Percentiles rank a stretch among this genome's conserved stretches.
Conservation (phyloP, 1,140 invertebrate species). For the Hylyphantes graminicola region DNA sequence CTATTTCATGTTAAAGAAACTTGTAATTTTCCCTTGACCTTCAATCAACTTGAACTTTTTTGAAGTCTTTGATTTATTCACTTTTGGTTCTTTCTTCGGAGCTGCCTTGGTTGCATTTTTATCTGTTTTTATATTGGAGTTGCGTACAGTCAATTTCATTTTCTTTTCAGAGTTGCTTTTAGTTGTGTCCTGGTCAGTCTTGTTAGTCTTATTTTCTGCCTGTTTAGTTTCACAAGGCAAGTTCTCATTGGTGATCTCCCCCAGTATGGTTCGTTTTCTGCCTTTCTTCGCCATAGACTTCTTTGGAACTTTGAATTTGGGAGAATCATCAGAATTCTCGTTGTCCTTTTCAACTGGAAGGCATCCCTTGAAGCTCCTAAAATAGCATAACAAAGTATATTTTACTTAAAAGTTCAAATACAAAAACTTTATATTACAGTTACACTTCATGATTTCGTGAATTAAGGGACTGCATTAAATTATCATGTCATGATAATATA, state of each 20-base stretch:
- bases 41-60: conserved; percentile 40
- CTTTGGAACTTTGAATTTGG: background rate
- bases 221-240: background rate
- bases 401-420: no score
- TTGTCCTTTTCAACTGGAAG: background rate
- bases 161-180: no score
- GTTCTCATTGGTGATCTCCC: conserved; percentile 48
- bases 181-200: no score
- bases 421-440: no score
- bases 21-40: conserved; percentile 45
- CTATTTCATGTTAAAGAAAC: conserved; percentile 18
- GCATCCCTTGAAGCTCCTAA: conserved; percentile 21
- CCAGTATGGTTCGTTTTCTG: conserved; percentile 34
- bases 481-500: no score
- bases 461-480: no score
- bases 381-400: no score
- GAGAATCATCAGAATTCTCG: background rate
- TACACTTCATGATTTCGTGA: no score
- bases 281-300: background rate
- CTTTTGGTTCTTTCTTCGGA: conserved; percentile 1
- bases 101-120: background rate
- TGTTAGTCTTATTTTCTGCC: no score
- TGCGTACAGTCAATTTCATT: background rate
- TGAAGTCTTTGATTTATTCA: background rate
- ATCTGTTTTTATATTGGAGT: background rate